Percentiles rank a stretch among this genome's conserved stretches.
Conservation (phyloP, 1,140 invertebrate genomes). For the Oncopodura yosiiana region DNA sequence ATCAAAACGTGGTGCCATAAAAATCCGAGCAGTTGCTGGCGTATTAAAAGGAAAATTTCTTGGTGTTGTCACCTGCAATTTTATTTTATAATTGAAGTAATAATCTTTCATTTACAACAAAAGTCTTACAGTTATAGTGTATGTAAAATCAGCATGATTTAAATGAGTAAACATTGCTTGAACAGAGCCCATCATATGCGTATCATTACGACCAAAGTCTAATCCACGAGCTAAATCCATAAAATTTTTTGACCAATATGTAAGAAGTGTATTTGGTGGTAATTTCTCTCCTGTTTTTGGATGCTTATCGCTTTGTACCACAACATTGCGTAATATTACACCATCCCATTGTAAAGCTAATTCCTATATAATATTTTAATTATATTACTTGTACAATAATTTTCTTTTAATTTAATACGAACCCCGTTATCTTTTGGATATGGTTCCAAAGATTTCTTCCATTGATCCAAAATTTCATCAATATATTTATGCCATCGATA, state of each 20-base stretch:
- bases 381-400: not conserved
- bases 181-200: constrained; percentile 54
- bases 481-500: constrained; percentile 73
- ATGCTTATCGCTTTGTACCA: constrained; percentile 4
- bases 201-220: constrained; percentile 47
- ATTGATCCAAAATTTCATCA: constrained; percentile 65
- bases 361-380: not conserved
- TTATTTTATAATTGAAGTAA: constrained; percentile 44
- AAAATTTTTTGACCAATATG: constrained; percentile 64
- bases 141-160: constrained; percentile 58
- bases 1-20: constrained; percentile 58
- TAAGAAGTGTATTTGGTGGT: constrained; percentile 41
- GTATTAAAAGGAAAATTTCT: no score
- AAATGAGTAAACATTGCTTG: constrained; percentile 62
- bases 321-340: constrained; percentile 4
- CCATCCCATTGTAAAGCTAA: constrained; percentile 1
- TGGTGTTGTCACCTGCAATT: constrained; percentile 48
- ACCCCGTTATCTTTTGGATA: constrained; percentile 44
- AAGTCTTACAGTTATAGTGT: constrained; percentile 39
- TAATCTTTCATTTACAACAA: not conserved
- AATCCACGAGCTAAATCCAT: constrained; percentile 62
- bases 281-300: not conserved
- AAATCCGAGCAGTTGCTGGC: constrained; percentile 67
- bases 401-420: not conserved
- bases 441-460: constrained; percentile 57